Percentiles rank a stretch among this genome's conserved stretches.
Evolutionary conservation across 2,888 invertebrate species (phyloP).

Genomic region (Dioctria linearis): DNA sequence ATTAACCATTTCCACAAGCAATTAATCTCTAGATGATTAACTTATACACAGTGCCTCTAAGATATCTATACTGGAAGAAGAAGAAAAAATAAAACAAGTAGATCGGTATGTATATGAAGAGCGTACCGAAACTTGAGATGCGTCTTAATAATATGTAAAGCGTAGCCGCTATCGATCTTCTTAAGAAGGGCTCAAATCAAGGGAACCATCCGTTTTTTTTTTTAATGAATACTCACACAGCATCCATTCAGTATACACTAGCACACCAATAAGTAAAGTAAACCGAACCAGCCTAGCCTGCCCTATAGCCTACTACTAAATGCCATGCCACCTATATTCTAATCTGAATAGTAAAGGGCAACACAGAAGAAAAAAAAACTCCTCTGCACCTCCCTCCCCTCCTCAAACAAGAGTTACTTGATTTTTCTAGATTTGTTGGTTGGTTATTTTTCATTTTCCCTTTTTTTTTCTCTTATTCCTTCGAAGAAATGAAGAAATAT

Average conservation of each 20-base stretch:
- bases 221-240: background rate
- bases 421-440: constrained; percentile 9
- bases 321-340: background rate
- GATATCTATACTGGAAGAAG: constrained; percentile 7
- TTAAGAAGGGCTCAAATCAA: background rate
- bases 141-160: constrained; percentile 44
- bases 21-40: constrained; percentile 57
- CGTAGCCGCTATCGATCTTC: constrained; percentile 21
- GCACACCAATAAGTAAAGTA: too few relatives aligned
- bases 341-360: background rate
- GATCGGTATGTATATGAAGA: too few relatives aligned
- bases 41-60: constrained; percentile 12
- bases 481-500: background rate
- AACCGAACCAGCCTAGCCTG: background rate
- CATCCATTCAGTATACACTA: background rate
- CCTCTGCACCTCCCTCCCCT: background rate
- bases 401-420: background rate
- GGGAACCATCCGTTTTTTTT: background rate
- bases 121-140: background rate
- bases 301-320: too few relatives aligned
- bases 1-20: constrained; percentile 58
- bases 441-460: background rate
- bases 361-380: background rate
- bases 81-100: background rate
- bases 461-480: constrained; percentile 19